Conservation (phyloP, 1,140 invertebrate genomes). For the Campodea augens region DNA sequence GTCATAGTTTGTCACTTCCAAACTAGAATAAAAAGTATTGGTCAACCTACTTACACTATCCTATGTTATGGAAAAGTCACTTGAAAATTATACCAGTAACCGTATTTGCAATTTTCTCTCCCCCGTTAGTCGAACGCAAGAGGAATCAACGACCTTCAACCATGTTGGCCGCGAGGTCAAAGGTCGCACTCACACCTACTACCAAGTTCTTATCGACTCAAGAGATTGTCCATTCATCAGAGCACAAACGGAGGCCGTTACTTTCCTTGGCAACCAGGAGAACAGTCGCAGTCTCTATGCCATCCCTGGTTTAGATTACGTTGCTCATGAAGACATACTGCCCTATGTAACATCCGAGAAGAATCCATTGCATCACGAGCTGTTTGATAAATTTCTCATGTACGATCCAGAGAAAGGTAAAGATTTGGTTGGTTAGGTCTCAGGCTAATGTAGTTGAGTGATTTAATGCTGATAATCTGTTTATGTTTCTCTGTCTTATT, state of each 20-base stretch:
- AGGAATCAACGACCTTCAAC: constrained; percentile 27
- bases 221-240: constrained; percentile 90
- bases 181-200: constrained; percentile 80
- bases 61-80: no score
- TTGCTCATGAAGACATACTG: constrained; percentile 86
- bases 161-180: constrained; percentile 68
- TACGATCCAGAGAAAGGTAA: constrained; percentile 59
- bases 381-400: constrained; percentile 88
- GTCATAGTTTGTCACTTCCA: no score
- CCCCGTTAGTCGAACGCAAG: no score
- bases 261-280: constrained; percentile 91
- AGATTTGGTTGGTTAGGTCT: no score
- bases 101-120: no score
- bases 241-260: constrained; percentile 90
- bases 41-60: no score
- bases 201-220: constrained; percentile 90
- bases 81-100: no score
- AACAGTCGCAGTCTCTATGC: constrained; percentile 81
- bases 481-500: no score
- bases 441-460: no score
- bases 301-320: constrained; percentile 89
- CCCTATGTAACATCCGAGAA: constrained; percentile 65
- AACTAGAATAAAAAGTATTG: no score
- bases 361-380: constrained; percentile 72
- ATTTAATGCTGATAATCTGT: no score